Evolutionary conservation across 1,140 invertebrate species (phyloP), one percentile per base, ranked within the genome.

Genomic region (Luehdorfia chinensis): DNA sequence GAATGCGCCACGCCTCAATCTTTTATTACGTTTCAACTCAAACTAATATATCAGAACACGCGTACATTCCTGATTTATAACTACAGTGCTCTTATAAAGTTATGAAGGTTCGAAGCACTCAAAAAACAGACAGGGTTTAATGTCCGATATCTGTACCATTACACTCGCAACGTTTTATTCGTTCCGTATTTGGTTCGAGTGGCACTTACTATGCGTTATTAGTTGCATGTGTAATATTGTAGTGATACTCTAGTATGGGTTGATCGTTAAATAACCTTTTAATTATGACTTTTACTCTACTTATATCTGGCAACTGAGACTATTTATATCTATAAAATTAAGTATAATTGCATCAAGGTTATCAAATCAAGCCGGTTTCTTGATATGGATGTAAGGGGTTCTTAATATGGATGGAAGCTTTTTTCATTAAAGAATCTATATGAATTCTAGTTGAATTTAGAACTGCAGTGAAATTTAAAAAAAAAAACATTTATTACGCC

Each of bases 181-280:
- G 47, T 54, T 48, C 51, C 39, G 61, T 53, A 65, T 59, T 53
- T 55, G 54, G 57, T 57, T 65, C 57, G 63, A 70, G 69, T 48
- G 62, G 55, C 64, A 64, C 63, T 72, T 64, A 67, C 56, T 58
- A 59, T 56, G 16, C 58, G 57, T 66, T 70, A 67, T 64, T 61
- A 57, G 59, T 59, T 34, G 49, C 63, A 71, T 71, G 55, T 68
- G 59, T 62, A 61, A 65, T 65, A 56, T 58, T 51, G 60, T 44
- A 53, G 37, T 34, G 71, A 75, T 77, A 78, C 74, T 65, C 46
- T 67, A 47, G 69, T 75, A 65, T 60, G 65, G 62, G 63, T 51
- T 27, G 48, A 27, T 49, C 54, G 55, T 56, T 70, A 55, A 58
- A 63, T 23, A 15, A 53, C 13, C 16, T 47, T 53, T 41, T n/a